Evolutionary conservation across 2,113 vertebrate genomes (phyloP).

Genomic region (Eolophus roseicapilla): DNA sequence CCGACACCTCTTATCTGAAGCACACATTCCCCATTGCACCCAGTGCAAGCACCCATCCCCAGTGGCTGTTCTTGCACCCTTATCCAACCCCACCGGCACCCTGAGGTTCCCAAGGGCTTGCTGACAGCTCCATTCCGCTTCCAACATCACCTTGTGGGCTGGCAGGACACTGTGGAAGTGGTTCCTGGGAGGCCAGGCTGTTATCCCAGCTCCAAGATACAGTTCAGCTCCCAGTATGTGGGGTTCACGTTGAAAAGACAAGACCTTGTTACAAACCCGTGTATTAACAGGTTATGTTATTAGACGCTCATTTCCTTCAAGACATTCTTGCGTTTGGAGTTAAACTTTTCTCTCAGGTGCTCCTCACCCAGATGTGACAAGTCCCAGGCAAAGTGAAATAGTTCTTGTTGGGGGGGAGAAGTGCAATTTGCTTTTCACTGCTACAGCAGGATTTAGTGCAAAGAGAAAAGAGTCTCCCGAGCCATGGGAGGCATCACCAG

Average conservation of each 20-base stretch:
- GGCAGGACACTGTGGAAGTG: not conserved
- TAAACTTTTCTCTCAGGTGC: not conserved
- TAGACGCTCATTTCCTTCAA: not conserved
- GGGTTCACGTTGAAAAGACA: not conserved
- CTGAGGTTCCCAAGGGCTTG: not conserved
- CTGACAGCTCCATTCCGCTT: not conserved
- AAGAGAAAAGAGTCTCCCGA: not conserved
- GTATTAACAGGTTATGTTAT: not conserved
- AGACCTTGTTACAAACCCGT: not conserved
- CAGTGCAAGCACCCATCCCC: not conserved
- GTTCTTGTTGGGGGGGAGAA: accelerated
- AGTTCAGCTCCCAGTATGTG: not conserved
- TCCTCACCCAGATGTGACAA: not conserved
- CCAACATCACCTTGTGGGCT: not conserved
- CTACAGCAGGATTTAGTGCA: slow-evolving; percentile 4
- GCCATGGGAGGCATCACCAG: not conserved
- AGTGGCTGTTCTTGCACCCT: not conserved
- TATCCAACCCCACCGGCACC: not conserved
- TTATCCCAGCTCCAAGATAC: not conserved
- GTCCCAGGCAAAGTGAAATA: not conserved
- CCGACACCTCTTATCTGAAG: accelerated
- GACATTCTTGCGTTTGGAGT: not conserved
- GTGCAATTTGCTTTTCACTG: not conserved
- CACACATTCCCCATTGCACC: accelerated
- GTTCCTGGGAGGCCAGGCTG: not conserved